Conservation (phyloP, 2,113 vertebrate genomes). For the Campylomormyrus numenius region DNA sequence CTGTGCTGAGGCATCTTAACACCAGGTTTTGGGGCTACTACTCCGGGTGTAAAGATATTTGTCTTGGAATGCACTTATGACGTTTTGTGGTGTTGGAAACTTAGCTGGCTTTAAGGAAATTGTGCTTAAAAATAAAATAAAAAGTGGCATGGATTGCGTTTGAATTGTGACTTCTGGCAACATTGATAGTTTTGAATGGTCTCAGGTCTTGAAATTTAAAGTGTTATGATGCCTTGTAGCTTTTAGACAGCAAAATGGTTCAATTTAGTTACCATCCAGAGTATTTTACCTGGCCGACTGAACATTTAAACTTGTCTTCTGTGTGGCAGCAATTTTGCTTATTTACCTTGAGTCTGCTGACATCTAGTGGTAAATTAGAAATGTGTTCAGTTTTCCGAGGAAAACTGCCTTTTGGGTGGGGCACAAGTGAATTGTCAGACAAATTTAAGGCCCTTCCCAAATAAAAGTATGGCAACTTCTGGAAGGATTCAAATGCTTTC, state of each 20-base stretch:
- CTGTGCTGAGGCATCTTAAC: not conserved
- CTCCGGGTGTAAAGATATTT: not conserved
- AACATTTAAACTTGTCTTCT: not conserved
- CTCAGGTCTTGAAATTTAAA: not conserved
- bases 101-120: not conserved
- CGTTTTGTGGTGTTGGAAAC: not conserved
- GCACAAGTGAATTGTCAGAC: not conserved
- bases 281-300: not conserved
- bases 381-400: not conserved
- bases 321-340: not conserved
- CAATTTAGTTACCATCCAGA: not conserved
- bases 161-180: not conserved
- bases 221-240: not conserved
- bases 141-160: not conserved
- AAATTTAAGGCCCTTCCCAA: not conserved
- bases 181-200: not conserved
- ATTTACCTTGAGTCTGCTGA: constrained; percentile 29
- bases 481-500: not conserved
- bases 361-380: constrained; percentile 37
- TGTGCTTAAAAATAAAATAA: not conserved
- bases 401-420: not conserved
- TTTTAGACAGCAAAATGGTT: not conserved
- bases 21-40: not conserved
- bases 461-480: not conserved
- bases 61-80: not conserved